Evolutionary conservation across 2,888 invertebrate species (phyloP), one percentile per base, ranked within the genome.

Genomic region (Tigriopus californicus): DNA sequence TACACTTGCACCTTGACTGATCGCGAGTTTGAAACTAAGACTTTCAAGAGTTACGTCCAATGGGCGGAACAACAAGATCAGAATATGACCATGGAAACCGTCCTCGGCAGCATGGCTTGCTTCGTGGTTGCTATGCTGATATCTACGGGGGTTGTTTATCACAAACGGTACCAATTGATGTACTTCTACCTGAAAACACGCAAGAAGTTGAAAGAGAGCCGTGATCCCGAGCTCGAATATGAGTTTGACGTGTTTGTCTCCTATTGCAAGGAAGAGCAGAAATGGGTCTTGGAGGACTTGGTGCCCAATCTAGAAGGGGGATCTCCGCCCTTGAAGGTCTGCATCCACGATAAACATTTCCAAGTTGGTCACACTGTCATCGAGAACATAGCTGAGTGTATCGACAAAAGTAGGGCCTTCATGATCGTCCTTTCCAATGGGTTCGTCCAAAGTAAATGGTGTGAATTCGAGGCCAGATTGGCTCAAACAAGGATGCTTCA

Each of bases 361-460:
- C 63, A 65, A n/a, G 62, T 61, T 22, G 63, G 64, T 55, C 62
- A 65, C 61, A 61, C 66, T 61, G 46, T 68, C 64, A 62, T 68
- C 15, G 72, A 74, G 60, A 71, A 71, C 52, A 68, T 74, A 18
- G 66, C 68, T 47, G 66, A 67, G 40, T 69, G 70, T 40, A 69
- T 74, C 62, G 69, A 71, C 24, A 65, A 66, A 41, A 68, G 70
- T 60, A 67, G 68, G 20, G 67, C 70, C 25, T 69, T 73, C 18
- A 67, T 74, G 22, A 63, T 73, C 13, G 66, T 74, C n/a, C 61
- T 74, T 10, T 72, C 72, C 0, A 67, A 67, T 41, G 65, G 69
- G 60, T 74, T 73, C 63, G 65, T 74, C 47, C 66, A 67, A 41
- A 69, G 70, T 62, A 71, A 73, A 61, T 74, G 74, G 74, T 68